Percentiles rank a stretch among this genome's conserved stretches.
Conservation (phyloP, 2,888 invertebrate genomes). For the Nineta flava region DNA sequence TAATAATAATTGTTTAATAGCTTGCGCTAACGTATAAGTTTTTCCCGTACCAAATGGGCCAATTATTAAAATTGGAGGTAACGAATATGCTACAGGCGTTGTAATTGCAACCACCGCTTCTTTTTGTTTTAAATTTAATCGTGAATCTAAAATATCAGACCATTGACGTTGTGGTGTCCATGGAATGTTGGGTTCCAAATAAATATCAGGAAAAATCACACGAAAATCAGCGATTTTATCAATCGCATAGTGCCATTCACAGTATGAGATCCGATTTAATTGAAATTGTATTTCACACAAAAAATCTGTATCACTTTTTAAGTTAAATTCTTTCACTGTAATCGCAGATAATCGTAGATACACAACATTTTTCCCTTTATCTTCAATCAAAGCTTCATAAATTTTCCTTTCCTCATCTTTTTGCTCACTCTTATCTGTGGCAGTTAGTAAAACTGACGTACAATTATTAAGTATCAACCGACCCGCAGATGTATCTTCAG, state of each 20-base stretch:
- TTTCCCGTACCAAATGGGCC: slow-evolving; percentile 82
- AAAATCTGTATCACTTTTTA: slow-evolving; percentile 45
- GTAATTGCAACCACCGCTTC: slow-evolving; percentile 66
- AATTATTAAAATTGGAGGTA: slow-evolving; percentile 58
- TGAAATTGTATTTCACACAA: slow-evolving; percentile 65
- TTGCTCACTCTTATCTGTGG: slow-evolving; percentile 12
- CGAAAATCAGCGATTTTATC: slow-evolving; percentile 56
- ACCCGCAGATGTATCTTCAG: slow-evolving; percentile 70
- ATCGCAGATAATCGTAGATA: slow-evolving; percentile 53
- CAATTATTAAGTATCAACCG: slow-evolving; percentile 63
- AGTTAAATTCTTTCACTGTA: slow-evolving; percentile 43
- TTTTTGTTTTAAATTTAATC: slow-evolving; percentile 60
- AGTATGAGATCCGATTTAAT: slow-evolving; percentile 60
- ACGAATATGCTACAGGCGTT: slow-evolving; percentile 38
- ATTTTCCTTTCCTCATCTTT: slow-evolving; percentile 28
- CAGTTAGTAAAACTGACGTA: slow-evolving; percentile 46
- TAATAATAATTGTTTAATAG: slow-evolving; percentile 48
- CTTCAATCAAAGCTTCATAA: slow-evolving; percentile 62
- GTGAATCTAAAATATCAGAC: slow-evolving; percentile 42
- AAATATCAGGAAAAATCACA: slow-evolving; percentile 55
- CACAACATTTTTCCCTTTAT: slow-evolving; percentile 63
- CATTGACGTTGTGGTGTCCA: slow-evolving; percentile 55
- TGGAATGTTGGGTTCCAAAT: slow-evolving; percentile 43
- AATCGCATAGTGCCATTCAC: slow-evolving; percentile 72
- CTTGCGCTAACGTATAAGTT: slow-evolving; percentile 63